Percentiles rank a stretch among this genome's conserved stretches.
Conservation (phyloP, 2,888 invertebrate genomes). For the Physocephala rufipes region DNA sequence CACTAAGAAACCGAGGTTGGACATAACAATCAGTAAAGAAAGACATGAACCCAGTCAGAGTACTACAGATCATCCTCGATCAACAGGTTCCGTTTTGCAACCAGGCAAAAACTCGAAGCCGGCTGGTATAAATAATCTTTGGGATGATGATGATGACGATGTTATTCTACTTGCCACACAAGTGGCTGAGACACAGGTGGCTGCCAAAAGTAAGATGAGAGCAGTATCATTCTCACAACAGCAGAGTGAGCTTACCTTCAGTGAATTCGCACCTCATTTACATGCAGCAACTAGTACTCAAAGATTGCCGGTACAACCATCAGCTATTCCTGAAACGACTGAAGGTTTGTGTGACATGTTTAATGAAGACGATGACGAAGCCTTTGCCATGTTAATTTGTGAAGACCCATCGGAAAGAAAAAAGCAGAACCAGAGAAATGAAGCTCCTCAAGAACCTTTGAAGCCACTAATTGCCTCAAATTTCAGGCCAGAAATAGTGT, state of each 20-base stretch:
- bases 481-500: neutral
- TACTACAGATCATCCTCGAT: no score
- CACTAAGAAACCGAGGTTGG: constrained; percentile 59
- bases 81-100: no score
- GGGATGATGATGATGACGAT: constrained; percentile 64
- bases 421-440: constrained; percentile 37
- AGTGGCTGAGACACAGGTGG: constrained; percentile 55
- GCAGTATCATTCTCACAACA: neutral
- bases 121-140: constrained; percentile 49
- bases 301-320: constrained; percentile 35
- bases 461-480: constrained; percentile 40
- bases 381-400: constrained; percentile 44
- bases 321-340: constrained; percentile 2
- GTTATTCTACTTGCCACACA: constrained; percentile 61
- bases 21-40: constrained; percentile 52
- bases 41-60: constrained; percentile 26
- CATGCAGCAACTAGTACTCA: constrained; percentile 58
- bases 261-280: constrained; percentile 52
- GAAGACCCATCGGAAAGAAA: constrained; percentile 32
- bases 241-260: constrained; percentile 54
- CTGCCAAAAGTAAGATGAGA: constrained; percentile 26
- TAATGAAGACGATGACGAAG: constrained; percentile 51
- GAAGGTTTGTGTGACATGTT: constrained; percentile 50
- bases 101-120: neutral
- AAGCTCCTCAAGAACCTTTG: constrained; percentile 36